Conservation (phyloP, 1,140 invertebrate species). For the Brachionus rubens region DNA sequence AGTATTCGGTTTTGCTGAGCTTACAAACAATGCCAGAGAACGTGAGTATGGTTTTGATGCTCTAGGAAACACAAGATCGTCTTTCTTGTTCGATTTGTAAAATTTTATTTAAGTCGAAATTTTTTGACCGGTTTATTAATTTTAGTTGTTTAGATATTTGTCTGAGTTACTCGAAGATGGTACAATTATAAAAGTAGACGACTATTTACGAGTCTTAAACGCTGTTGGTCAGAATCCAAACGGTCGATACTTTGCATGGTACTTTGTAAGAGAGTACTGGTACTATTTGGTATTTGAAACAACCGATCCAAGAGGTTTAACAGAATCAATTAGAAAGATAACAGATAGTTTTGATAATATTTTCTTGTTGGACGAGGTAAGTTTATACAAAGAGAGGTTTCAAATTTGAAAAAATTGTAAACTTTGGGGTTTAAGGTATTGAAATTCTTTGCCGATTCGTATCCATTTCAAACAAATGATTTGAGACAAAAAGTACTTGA, state of each 20-base stretch:
- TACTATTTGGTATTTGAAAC: slow-evolving; percentile 28
- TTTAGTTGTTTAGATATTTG: not conserved
- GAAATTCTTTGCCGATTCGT: not conserved
- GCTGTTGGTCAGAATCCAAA: slow-evolving; percentile 33
- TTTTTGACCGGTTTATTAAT: too few relatives aligned
- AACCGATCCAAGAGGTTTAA: not conserved
- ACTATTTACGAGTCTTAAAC: not conserved
- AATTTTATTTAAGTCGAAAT: not conserved
- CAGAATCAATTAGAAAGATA: not conserved
- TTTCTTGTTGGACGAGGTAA: slow-evolving; percentile 38
- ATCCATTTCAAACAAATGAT: not conserved
- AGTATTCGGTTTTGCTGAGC: not conserved
- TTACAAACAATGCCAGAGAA: slow-evolving; percentile 4
- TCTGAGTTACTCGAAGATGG: not conserved
- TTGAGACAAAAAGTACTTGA: not conserved
- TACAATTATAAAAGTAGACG: not conserved
- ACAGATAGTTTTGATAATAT: slow-evolving; percentile 31
- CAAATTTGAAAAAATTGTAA: too few relatives aligned
- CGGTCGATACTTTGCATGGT: slow-evolving; percentile 37
- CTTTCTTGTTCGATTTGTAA: slow-evolving; percentile 34
- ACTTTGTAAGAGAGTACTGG: slow-evolving; percentile 40
- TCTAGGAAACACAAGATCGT: slow-evolving; percentile 15
- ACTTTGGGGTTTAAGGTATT: slow-evolving; percentile 2
- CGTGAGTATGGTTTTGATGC: not conserved
- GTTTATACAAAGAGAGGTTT: too few relatives aligned